phyloP scores from a whole-genome alignment of 37 sponge, comb jelly and placozoan genomes.

The Eunapius fragilis region DNA sequence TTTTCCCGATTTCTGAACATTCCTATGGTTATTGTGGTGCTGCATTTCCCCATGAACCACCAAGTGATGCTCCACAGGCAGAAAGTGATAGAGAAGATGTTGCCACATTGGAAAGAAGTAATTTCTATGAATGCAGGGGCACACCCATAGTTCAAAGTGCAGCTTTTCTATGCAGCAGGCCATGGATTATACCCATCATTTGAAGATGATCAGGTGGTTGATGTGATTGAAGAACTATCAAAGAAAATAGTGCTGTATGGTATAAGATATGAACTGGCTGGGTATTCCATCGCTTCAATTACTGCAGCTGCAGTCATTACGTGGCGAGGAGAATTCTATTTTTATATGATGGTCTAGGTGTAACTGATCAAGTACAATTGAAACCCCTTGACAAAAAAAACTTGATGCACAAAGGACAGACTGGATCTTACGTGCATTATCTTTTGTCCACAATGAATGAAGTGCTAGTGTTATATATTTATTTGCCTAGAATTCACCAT shows the following conservation, averaged over 20 bases:
- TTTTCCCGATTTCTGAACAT: too few species aligned
- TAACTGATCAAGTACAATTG: background rate
- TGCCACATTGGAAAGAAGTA: too few species aligned
- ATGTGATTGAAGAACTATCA: background rate
- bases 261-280: background rate
- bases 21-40: too few species aligned
- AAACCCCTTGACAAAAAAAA: background rate
- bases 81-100: too few species aligned
- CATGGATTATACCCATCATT: too few species aligned
- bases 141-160: too few species aligned
- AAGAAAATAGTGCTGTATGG: background rate
- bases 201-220: background rate
- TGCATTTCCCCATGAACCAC: too few species aligned
- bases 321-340: background rate
- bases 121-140: too few species aligned
- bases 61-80: too few species aligned
- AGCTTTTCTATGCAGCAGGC: too few species aligned
- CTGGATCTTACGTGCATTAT: background rate
- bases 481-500: background rate
- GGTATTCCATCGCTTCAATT: background rate
- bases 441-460: background rate
- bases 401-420: background rate
- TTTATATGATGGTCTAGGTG: background rate
- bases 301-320: background rate
- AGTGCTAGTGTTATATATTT: background rate